Evolutionary conservation across 53 echinoderm and acorn worm species (phyloP).

Genomic region (Temnopleurus reevesii): DNA sequence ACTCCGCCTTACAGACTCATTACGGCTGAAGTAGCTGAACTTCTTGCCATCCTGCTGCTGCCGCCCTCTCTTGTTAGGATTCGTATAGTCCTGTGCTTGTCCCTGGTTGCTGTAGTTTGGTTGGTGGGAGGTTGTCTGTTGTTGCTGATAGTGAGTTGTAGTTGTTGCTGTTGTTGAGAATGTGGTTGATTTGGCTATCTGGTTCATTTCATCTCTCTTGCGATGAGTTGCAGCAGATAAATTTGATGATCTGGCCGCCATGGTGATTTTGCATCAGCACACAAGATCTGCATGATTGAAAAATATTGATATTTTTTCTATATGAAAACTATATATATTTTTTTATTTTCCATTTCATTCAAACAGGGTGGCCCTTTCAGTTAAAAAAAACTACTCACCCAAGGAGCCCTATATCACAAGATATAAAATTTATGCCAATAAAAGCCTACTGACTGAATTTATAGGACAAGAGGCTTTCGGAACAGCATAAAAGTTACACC

Average conservation of each 20-base stretch:
- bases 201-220: not conserved
- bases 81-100: not conserved
- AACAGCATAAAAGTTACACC: too few relatives aligned
- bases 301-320: too few relatives aligned
- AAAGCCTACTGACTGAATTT: too few relatives aligned
- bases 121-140: not conserved
- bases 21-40: slow-evolving; percentile 41
- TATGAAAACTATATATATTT: too few relatives aligned
- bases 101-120: not conserved
- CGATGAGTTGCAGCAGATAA: not conserved
- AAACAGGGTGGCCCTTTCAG: too few relatives aligned
- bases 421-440: too few relatives aligned
- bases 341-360: too few relatives aligned
- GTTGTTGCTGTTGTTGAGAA: not conserved
- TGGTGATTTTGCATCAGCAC: not conserved
- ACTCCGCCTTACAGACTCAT: slow-evolving; percentile 32
- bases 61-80: slow-evolving; percentile 44
- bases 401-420: too few relatives aligned
- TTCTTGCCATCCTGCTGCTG: slow-evolving; percentile 32
- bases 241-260: not conserved
- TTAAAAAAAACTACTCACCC: too few relatives aligned
- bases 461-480: too few relatives aligned
- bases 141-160: not conserved
- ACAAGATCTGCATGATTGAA: not conserved
- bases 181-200: not conserved